Percentiles rank a stretch among this genome's conserved stretches.
Evolutionary conservation across 1,140 invertebrate genomes (phyloP).

Genomic region (Listronotus oregonensis): DNA sequence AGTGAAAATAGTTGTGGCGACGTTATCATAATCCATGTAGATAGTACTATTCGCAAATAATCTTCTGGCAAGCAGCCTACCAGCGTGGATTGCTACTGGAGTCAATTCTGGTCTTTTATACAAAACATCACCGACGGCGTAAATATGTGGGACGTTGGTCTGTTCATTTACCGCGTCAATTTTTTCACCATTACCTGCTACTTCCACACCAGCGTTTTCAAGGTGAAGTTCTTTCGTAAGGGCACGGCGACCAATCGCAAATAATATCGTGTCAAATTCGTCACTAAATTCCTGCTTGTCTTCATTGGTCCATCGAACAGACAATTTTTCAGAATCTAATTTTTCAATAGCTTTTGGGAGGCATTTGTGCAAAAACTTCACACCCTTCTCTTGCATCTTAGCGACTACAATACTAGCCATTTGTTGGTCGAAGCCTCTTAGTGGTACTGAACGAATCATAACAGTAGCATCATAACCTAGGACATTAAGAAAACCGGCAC

Average conservation of each 20-base stretch:
- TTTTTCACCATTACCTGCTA: constrained; percentile 64
- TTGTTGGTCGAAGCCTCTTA: constrained; percentile 97
- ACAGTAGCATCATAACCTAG: constrained; percentile 87
- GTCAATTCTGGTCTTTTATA: constrained; percentile 88
- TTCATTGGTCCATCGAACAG: constrained; percentile 69
- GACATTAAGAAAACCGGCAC: constrained; percentile 91
- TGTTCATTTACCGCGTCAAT: constrained; percentile 73
- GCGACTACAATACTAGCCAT: constrained; percentile 85
- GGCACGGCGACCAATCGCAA: constrained; percentile 80
- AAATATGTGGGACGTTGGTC: constrained; percentile 87
- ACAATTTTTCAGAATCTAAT: constrained; percentile 66
- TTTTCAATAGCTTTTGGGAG: constrained; percentile 80
- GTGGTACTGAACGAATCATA: constrained; percentile 89
- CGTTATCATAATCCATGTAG: constrained; percentile 86
- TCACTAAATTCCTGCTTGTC: constrained; percentile 60
- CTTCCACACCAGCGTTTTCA: constrained; percentile 68
- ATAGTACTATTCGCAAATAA: constrained; percentile 66
- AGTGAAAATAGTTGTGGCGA: constrained; percentile 96
- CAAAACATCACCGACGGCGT: constrained; percentile 95
- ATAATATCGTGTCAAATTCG: constrained; percentile 81
- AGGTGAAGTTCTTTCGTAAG: constrained; percentile 72
- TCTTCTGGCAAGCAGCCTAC: constrained; percentile 79
- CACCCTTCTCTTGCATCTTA: constrained; percentile 83
- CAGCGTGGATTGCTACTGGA: constrained; percentile 94
- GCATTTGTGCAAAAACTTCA: constrained; percentile 77